Evolutionary conservation across 64 coral and sea anemone species (phyloP).

Genomic region (Stichodactyla helianthus): DNA sequence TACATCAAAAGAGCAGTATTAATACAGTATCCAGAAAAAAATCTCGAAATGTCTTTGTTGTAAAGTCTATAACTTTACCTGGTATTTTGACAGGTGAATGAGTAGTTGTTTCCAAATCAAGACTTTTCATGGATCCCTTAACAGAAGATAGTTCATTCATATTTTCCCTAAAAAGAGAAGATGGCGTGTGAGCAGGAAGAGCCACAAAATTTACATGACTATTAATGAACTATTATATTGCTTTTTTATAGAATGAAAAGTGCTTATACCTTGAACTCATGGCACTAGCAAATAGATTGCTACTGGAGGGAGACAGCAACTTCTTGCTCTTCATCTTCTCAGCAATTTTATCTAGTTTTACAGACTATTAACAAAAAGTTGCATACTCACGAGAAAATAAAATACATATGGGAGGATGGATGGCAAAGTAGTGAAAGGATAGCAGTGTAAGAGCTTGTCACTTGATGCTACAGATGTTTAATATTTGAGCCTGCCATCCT

Average conservation of each 20-base stretch:
- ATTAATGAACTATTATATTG: background rate
- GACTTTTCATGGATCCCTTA: background rate
- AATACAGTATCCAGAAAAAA: background rate
- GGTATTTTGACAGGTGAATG: background rate
- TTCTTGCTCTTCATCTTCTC: slow-evolving; percentile 68
- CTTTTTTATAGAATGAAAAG: background rate
- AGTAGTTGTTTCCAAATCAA: background rate
- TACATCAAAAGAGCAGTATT: no score
- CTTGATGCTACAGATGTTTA: no score
- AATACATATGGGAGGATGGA: background rate
- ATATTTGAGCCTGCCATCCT: no score
- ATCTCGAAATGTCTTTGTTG: no score
- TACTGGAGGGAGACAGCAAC: slow-evolving; percentile 52
- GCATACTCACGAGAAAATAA: background rate
- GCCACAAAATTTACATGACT: background rate
- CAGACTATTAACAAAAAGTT: slow-evolving; percentile 23
- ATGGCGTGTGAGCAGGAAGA: no score
- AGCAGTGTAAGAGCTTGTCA: no score
- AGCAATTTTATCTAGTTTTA: slow-evolving; percentile 48
- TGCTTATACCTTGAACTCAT: background rate
- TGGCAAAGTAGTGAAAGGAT: no score
- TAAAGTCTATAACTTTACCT: background rate
- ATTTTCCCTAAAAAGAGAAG: background rate
- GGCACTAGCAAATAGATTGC: background rate
- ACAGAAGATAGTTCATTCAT: background rate